A percentile compares a stretch with the other conserved stretches of the same genome.
These are phyloP conservation scores for Leucoraja erinaceus DNA, from an alignment of 2,113 vertebrate species.

Conservation along the genomic window DNA sequence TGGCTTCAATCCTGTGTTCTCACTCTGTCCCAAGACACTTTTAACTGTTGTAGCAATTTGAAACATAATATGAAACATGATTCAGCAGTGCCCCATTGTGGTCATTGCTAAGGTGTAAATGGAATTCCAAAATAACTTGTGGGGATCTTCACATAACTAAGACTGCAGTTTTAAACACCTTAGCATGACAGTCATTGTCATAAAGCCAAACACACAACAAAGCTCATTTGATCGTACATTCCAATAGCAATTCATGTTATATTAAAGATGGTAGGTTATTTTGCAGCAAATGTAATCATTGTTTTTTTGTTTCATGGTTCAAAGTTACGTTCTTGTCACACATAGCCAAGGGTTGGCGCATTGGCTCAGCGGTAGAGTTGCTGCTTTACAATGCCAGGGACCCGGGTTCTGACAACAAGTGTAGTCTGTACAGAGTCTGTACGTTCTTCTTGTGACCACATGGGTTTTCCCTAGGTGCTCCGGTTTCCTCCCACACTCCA, in stretches of 20 bases:
- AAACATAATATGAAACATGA: not conserved
- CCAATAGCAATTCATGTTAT: not conserved
- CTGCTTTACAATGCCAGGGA: too few relatives aligned
- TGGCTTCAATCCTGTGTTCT: too few relatives aligned
- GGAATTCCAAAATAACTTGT: not conserved
- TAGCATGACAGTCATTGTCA: not conserved
- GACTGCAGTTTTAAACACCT: not conserved
- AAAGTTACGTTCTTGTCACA: too few relatives aligned
- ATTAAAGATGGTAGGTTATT: not conserved
- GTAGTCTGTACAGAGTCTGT: too few relatives aligned
- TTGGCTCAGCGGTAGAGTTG: too few relatives aligned
- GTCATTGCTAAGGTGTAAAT: not conserved
- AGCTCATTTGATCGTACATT: not conserved
- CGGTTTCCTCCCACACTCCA: too few relatives aligned
- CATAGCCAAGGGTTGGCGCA: too few relatives aligned
- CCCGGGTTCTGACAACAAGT: too few relatives aligned
- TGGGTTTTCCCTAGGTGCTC: too few relatives aligned
- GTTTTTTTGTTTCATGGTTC: not conserved
- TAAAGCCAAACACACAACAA: not conserved
- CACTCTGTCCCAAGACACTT: too few relatives aligned
- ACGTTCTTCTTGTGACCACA: too few relatives aligned
- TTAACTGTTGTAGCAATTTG: not conserved
- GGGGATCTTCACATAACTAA: not conserved
- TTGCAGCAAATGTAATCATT: not conserved
- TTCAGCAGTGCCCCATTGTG: not conserved